Conservation (phyloP, 2,888 invertebrate species). For the Acanthosepion esculentum region DNA sequence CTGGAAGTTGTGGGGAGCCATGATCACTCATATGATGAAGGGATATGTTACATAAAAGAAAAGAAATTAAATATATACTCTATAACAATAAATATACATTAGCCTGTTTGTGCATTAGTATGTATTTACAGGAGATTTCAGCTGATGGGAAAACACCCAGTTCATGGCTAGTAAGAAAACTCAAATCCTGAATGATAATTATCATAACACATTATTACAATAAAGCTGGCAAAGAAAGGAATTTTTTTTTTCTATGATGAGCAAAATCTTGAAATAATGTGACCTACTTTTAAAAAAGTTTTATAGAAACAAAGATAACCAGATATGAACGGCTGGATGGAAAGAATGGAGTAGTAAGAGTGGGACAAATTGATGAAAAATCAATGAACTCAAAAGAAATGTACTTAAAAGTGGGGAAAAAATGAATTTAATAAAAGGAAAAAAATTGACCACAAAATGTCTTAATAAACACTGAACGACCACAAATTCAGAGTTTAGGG, state of each 20-base stretch:
- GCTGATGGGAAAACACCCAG: neutral
- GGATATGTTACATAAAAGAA: no score
- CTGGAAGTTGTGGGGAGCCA: no score
- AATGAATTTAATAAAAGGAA: neutral
- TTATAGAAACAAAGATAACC: neutral
- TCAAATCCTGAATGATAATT: neutral
- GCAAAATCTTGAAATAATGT: neutral
- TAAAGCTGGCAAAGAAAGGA: no score
- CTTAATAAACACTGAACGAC: slow-evolving; percentile 4
- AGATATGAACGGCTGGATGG: neutral
- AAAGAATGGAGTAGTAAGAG: neutral
- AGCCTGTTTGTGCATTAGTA: no score
- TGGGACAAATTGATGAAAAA: neutral
- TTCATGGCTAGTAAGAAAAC: neutral
- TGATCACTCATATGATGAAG: no score
- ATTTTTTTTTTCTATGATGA: neutral
- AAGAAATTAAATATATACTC: no score
- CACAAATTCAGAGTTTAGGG: neutral
- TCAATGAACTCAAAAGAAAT: neutral
- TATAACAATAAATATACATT: no score
- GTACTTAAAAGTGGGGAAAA: neutral
- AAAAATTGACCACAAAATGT: neutral
- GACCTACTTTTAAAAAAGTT: neutral
- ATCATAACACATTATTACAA: neutral
- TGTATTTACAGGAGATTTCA: neutral